Conservation (phyloP, 1,140 invertebrate genomes). For the Araneus ventricosus region DNA sequence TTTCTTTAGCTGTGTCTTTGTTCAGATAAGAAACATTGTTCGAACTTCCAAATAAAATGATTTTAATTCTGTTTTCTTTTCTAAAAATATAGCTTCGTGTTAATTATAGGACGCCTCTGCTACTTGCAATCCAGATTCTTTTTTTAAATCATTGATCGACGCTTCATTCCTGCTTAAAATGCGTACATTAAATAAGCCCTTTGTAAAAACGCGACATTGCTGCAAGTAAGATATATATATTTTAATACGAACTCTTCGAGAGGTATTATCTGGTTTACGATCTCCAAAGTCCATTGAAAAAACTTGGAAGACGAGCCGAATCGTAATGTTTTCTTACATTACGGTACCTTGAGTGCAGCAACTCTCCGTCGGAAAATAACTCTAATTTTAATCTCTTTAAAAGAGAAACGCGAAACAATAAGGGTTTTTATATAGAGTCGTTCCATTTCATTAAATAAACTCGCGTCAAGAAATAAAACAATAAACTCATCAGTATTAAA, state of each 20-base stretch:
- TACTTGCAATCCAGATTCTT: background rate
- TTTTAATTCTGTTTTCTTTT: no score
- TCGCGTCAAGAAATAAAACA: background rate
- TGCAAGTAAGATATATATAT: background rate
- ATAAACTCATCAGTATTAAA: background rate
- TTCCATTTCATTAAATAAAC: conserved; percentile 58
- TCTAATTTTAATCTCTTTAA: conserved; percentile 62
- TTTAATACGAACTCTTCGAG: conserved; percentile 10
- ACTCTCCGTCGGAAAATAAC: background rate
- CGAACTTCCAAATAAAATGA: no score
- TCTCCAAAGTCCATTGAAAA: background rate
- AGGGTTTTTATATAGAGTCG: conserved; percentile 35
- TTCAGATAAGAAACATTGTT: no score
- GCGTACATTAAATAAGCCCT: background rate
- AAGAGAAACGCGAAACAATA: conserved; percentile 55
- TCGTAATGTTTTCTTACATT: conserved; percentile 10
- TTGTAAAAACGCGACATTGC: background rate
- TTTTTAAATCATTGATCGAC: background rate
- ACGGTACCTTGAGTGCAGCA: background rate
- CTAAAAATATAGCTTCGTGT: no score
- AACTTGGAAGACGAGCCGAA: background rate
- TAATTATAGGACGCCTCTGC: no score
- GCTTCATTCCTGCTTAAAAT: background rate
- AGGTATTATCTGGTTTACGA: conserved; percentile 41
- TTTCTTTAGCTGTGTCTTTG: no score